phyloP scores from a whole-genome alignment of 2,113 vertebrate species.

The Rattus norvegicus region GRCr8 NC_086022.1:23249001-23249500 shows the following conservation, averaged over 20 bases:
- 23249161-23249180: background rate
- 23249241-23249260: background rate
- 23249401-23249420: background rate
- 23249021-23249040: background rate
- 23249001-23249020: background rate
- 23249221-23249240: background rate
- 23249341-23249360: background rate
- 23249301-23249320: no score
- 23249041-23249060: background rate
- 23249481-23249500: background rate
- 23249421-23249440: background rate
- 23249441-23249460: background rate
- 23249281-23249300: background rate
- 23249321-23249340: no score
- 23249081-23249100: background rate
- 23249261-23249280: background rate
- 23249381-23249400: background rate
- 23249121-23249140: background rate
- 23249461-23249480: background rate
- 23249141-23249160: background rate
- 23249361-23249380: background rate
- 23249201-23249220: background rate
- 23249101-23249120: background rate
- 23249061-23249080: background rate
- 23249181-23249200: rapidly evolving